phyloP scores from a whole-genome alignment of 2,113 vertebrate genomes.

The Gallinago jamesoni region DNA sequence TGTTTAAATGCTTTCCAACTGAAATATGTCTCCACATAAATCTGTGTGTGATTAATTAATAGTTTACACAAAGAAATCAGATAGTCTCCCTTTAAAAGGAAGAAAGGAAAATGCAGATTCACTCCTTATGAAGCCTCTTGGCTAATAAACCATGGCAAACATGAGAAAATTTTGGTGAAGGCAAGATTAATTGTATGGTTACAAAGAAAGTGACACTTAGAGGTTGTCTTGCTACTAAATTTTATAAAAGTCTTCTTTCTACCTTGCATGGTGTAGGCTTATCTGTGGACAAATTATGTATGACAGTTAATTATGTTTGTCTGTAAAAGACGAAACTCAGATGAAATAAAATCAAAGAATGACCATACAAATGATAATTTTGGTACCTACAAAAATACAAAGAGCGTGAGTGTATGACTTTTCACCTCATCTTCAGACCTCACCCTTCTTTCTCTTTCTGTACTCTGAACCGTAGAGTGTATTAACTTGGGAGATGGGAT shows the following conservation, averaged over 20 bases:
- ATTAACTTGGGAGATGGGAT: background rate
- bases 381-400: background rate
- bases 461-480: background rate
- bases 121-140: background rate
- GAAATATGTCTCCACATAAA: background rate
- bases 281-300: background rate
- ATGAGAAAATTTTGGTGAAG: background rate
- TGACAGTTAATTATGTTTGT: background rate
- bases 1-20: background rate
- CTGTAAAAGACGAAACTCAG: background rate
- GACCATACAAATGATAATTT: background rate
- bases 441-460: background rate
- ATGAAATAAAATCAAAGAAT: background rate
- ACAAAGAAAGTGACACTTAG: background rate
- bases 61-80: background rate
- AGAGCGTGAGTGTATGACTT: background rate
- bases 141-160: background rate
- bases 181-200: background rate
- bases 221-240: background rate
- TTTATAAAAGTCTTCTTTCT: background rate
- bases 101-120: background rate
- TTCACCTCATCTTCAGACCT: background rate
- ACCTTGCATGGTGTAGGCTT: background rate
- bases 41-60: background rate
- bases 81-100: background rate